These are phyloP conservation scores for Chymomyza procnemis DNA, from an alignment of 2,888 invertebrate species.

Conservation along the genomic window DNA sequence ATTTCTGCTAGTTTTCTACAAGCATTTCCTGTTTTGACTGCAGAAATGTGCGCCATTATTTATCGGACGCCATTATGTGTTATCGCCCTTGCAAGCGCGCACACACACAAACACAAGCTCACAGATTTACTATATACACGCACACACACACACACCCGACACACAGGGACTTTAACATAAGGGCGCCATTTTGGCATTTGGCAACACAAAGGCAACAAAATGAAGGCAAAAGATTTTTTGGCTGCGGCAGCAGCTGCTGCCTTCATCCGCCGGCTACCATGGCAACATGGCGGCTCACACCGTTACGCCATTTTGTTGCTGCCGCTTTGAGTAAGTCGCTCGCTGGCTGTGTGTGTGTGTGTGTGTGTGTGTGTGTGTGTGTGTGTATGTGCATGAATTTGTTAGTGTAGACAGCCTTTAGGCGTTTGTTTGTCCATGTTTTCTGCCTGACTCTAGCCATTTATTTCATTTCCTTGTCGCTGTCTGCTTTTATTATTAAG, in stretches of 20 bases:
- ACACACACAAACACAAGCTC: slow-evolving; percentile 6
- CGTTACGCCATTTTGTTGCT: slow-evolving; percentile 3
- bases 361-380: slow-evolving; percentile 6
- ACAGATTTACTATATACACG: too few relatives aligned
- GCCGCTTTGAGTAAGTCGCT: background rate
- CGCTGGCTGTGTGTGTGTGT: background rate
- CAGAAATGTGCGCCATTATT: slow-evolving; percentile 61
- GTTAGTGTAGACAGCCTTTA: slow-evolving; percentile 24
- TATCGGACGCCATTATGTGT: slow-evolving; percentile 62
- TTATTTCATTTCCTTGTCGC: slow-evolving; percentile 29
- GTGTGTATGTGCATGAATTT: too few relatives aligned
- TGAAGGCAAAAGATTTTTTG: slow-evolving; percentile 27
- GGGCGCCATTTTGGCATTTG: slow-evolving; percentile 37
- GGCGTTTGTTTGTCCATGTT: slow-evolving; percentile 29
- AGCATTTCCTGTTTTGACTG: slow-evolving; percentile 69
- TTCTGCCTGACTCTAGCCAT: slow-evolving; percentile 30
- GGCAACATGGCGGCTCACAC: slow-evolving; percentile 40
- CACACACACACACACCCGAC: background rate
- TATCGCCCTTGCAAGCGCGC: slow-evolving; percentile 30
- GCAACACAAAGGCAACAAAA: slow-evolving; percentile 35
- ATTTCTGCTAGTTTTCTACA: slow-evolving; percentile 43
- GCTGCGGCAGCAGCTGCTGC: slow-evolving; percentile 24
- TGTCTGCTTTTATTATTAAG: slow-evolving; percentile 36
- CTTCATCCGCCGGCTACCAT: slow-evolving; percentile 52
- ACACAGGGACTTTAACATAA: background rate